Percentiles rank a stretch among this genome's conserved stretches.
These are phyloP conservation scores for Chaetodon trifascialis DNA, from an alignment of 2,113 vertebrate species.

Conservation along the genomic window DNA sequence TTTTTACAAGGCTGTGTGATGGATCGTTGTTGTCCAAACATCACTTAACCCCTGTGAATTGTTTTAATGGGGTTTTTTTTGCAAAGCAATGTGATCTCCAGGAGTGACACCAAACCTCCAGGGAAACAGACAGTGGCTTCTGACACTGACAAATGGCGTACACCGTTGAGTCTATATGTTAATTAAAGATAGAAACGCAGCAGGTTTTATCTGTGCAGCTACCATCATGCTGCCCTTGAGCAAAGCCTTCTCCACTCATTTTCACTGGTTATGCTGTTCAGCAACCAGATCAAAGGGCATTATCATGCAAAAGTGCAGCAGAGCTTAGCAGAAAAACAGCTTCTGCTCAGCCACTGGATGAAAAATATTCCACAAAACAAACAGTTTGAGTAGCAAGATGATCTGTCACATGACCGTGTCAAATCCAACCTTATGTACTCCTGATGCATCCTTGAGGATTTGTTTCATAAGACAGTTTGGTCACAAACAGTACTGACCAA, in stretches of 20 bases:
- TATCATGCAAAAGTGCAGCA: background rate
- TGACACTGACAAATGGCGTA: slow-evolving; percentile 10
- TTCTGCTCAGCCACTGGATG: background rate
- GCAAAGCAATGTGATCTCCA: slow-evolving; percentile 8
- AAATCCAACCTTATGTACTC: background rate
- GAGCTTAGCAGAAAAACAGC: background rate
- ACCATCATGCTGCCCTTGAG: background rate
- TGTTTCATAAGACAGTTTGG: background rate
- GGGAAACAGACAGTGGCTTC: background rate
- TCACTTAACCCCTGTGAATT: background rate
- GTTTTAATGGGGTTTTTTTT: background rate
- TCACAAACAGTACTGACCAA: background rate
- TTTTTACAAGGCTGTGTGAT: background rate
- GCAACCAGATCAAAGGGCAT: background rate
- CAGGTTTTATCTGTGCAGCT: background rate
- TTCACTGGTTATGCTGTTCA: background rate
- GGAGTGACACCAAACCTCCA: background rate
- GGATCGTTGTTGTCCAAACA: background rate
- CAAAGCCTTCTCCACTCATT: background rate
- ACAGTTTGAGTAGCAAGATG: background rate
- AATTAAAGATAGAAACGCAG: background rate
- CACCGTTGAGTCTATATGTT: background rate
- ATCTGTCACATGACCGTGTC: background rate
- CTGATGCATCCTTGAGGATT: background rate
- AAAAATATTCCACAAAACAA: background rate